Conservation (phyloP, 2,888 invertebrate species). For the Caenorhabditis angaria region DNA sequence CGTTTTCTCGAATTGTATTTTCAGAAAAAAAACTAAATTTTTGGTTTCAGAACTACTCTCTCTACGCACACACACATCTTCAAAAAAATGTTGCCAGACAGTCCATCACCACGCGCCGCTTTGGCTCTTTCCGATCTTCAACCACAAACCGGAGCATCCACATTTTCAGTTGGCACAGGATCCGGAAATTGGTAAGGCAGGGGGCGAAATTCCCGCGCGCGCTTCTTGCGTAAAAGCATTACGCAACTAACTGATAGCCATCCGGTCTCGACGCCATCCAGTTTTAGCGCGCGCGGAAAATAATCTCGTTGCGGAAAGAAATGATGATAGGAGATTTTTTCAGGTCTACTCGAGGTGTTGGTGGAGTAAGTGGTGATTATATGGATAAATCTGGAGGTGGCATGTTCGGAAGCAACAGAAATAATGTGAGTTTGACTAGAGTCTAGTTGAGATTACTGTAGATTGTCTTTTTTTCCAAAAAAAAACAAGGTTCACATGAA, state of each 20-base stretch:
- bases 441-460: no score
- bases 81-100: slow-evolving; percentile 66
- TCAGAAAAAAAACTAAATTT: no score
- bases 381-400: slow-evolving; percentile 54
- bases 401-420: slow-evolving; percentile 57
- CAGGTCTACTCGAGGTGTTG: slow-evolving; percentile 65
- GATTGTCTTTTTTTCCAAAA: no score
- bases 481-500: no score
- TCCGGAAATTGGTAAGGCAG: slow-evolving; percentile 64
- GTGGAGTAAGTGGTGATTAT: slow-evolving; percentile 63
- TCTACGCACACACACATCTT: neutral
- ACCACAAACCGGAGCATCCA: slow-evolving; percentile 61
- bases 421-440: slow-evolving; percentile 47
- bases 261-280: slow-evolving; percentile 4
- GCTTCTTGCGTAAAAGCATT: neutral
- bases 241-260: neutral
- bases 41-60: neutral
- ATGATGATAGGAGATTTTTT: slow-evolving; percentile 9
- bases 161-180: slow-evolving; percentile 56
- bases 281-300: slow-evolving; percentile 43
- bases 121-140: slow-evolving; percentile 71
- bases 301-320: neutral
- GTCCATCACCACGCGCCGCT: slow-evolving; percentile 71
- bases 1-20: no score
- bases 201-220: no score